Evolutionary conservation across 2,797 vertebrate genomes (phyloP), one percentile per base, ranked within the genome.

Genomic region (Erpetoichthys calabaricus): DNA sequence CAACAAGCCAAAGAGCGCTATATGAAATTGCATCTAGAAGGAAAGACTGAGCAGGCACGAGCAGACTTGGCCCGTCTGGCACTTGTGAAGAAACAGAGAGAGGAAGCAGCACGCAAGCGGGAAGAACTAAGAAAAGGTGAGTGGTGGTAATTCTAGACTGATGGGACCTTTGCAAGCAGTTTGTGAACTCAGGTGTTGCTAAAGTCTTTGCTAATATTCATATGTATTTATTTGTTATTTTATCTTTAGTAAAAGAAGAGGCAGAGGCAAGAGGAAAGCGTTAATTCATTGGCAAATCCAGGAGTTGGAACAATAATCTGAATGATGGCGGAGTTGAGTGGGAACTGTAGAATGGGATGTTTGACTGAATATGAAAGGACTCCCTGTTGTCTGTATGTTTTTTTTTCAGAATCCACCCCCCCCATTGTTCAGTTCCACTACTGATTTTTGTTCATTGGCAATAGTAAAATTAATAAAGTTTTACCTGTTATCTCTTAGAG

Each of bases 11-110:
- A 86, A 64, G 86, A 89, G 57, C 79, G 83, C 50, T 86, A 85
- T 68, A 86, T 84, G 85, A 89, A 88, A 70, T 77, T 89, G 10
- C 86, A 89, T 62, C 72, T 84, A 1, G 86, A 87, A 68, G 86
- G 86, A 8, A 89, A 89, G 74, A 89, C 86, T 0, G 86, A 88
- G 1, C 85, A 88, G 73, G 86, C 86, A 44, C 72, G 68, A 44
- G 82, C 86, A 0, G 86, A 89, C 64, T 73, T 89, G 41, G 86
- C 86, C 62, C 73, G 86, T 57, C 73, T 89, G 56, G 86, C 86
- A 52, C 86, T 89, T 60, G 86, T 89, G 67, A 87, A 84, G 63
- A 88, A 88, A 65, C 82, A 88, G 74, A 76, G 86, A 45, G 86
- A 89, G 67, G 86, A 89, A 0, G 85, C 86, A 1, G 85, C 82